Evolutionary conservation across 1,140 invertebrate genomes (phyloP).

Genomic region (Subanguina moxae): DNA sequence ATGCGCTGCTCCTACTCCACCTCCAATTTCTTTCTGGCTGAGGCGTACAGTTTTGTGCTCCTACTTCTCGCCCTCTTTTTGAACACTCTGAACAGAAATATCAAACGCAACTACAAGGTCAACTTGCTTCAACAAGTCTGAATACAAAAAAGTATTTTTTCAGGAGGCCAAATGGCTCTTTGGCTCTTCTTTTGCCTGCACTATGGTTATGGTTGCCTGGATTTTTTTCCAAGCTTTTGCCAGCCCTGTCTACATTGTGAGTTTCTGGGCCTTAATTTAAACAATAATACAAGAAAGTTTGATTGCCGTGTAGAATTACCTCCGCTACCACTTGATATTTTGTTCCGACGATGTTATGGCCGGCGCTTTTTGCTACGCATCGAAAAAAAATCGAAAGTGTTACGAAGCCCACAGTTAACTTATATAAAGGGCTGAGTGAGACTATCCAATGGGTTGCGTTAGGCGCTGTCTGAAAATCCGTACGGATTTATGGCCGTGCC

Average conservation of each 20-base stretch:
- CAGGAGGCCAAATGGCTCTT: constrained; percentile 57
- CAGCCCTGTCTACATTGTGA: constrained; percentile 23
- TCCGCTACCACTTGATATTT: too few relatives aligned
- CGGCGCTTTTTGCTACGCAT: not conserved
- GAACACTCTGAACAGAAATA: constrained; percentile 50
- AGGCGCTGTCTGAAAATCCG: too few relatives aligned
- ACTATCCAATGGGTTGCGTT: too few relatives aligned
- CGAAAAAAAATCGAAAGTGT: not conserved
- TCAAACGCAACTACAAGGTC: constrained; percentile 56
- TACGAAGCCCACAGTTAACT: not conserved
- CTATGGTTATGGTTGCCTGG: constrained; percentile 47
- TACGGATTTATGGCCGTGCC: constrained; percentile 7
- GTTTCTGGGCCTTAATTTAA: too few relatives aligned
- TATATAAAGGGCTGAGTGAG: too few relatives aligned
- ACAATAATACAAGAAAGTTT: too few relatives aligned
- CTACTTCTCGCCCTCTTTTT: constrained; percentile 55
- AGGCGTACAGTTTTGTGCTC: constrained; percentile 52
- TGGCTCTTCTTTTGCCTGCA: constrained; percentile 41
- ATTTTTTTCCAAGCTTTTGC: constrained; percentile 37
- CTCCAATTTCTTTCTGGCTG: constrained; percentile 32
- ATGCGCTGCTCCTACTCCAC: constrained; percentile 23
- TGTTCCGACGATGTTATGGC: too few relatives aligned
- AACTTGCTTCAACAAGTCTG: not conserved
- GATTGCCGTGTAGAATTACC: too few relatives aligned
- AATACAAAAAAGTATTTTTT: not conserved